Evolutionary conservation across 2,797 vertebrate species (phyloP).

Genomic region (Ambastaia sidthimunki): DNA sequence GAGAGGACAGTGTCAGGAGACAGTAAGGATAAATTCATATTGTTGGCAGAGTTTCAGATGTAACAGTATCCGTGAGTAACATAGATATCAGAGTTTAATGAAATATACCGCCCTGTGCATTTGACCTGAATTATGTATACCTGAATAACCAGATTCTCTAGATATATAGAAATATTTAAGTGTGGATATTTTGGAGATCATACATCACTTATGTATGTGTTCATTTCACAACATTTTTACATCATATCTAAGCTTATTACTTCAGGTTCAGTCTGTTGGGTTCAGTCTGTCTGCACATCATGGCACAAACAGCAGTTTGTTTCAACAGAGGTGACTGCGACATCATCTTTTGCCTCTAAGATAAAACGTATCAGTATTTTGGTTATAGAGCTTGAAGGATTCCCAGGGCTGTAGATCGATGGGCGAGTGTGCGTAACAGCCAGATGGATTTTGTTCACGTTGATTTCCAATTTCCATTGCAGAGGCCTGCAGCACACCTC

Average conservation of each 20-base stretch:
- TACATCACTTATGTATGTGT: not conserved
- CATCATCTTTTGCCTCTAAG: not conserved
- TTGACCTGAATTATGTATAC: not conserved
- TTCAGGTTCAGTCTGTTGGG: not conserved
- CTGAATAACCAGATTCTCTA: not conserved
- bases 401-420: constrained; percentile 57
- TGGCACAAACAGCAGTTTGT: not conserved
- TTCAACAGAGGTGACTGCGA: not conserved
- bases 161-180: not conserved
- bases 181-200: too few relatives aligned
- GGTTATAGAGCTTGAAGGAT: constrained; percentile 59
- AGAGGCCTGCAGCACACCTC: not conserved
- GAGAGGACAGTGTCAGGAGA: constrained; percentile 63
- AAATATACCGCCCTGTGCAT: not conserved
- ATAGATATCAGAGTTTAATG: not conserved
- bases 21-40: constrained; percentile 64
- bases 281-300: not conserved
- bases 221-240: too few relatives aligned
- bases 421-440: constrained; percentile 40
- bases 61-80: constrained; percentile 37
- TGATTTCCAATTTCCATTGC: constrained; percentile 55
- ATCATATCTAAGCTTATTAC: too few relatives aligned
- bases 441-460: constrained; percentile 43
- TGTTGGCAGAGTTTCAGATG: constrained; percentile 63
- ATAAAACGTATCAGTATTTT: constrained; percentile 49